Conservation (phyloP, 1,140 invertebrate species). For the Subanguina moxae region DNA sequence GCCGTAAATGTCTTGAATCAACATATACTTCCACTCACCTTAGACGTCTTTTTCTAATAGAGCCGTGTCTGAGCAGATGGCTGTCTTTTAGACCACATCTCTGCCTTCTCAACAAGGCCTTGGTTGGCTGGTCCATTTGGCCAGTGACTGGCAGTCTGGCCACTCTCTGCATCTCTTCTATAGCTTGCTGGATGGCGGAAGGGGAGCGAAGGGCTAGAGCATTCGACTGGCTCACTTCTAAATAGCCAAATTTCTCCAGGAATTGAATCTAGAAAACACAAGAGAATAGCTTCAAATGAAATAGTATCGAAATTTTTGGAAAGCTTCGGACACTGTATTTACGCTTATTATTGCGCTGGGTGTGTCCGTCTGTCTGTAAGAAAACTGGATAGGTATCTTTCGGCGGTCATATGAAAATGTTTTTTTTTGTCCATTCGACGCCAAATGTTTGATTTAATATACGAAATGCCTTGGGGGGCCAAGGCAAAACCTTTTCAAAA, state of each 20-base stretch:
- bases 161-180: background rate
- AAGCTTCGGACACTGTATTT: too few relatives aligned
- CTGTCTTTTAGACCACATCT: background rate
- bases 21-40: background rate
- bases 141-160: background rate
- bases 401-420: too few relatives aligned
- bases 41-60: background rate
- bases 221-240: slow-evolving; percentile 1
- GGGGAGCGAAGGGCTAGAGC: background rate
- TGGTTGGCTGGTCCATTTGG: slow-evolving; percentile 1
- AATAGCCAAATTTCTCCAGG: background rate
- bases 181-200: background rate
- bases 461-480: too few relatives aligned
- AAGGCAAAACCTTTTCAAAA: too few relatives aligned
- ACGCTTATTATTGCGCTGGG: too few relatives aligned
- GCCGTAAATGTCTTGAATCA: too few relatives aligned
- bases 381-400: too few relatives aligned
- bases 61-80: background rate
- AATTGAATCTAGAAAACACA: background rate
- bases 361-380: too few relatives aligned
- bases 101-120: background rate
- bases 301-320: too few relatives aligned
- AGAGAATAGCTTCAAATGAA: too few relatives aligned
- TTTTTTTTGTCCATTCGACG: too few relatives aligned
- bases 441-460: too few relatives aligned